Base-by-base conservation (phyloP, 2,797 vertebrate genomes). In the Mycteria americana region DNA sequence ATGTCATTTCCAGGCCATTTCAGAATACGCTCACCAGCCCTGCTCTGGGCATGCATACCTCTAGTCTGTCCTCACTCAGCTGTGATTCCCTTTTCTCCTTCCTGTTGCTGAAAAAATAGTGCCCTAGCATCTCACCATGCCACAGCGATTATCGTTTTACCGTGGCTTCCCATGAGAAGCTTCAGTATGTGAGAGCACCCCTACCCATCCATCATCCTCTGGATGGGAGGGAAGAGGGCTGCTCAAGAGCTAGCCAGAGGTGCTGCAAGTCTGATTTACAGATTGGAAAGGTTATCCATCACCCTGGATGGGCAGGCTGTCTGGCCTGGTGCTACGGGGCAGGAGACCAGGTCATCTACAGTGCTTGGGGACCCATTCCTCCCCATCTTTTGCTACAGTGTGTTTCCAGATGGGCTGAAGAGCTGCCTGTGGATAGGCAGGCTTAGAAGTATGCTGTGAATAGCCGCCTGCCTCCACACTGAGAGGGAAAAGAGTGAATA, bases 351-450 rank as follows among this genome's bases (percentile, higher is more conserved):
- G n/a, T 33, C n/a, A 37, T 28, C 62, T 74, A 6, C 35, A 68
- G 60, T 0, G 0, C 39, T 1, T 10, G 28, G 65, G 27, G 35
- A 79, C n/a, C 3, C 2, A 2, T 51, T 59, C 16, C 13, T 65
- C 67, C 33, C 30, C 0, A 2, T 14, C 30, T 60, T 73, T 39
- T 53, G 35, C 46, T 62, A 23, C 24, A 3, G 39, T 7, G 13
- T 30, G n/a, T 60, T 79, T 67, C 18, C 60, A 33, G 54, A 7
- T 28, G 18, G 41, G 53, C 14, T n/a, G 67, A n/a, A 31, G 24
- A 65, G 21, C 37, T 64, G 50, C 27, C 50, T 15, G 37, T 7
- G 16, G 53, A 53, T 25, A 53, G 74, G 41, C 30, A 91, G 54
- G 60, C 12, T 39, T 41, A 67, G 59, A 18, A 16, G 22, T 25